Evolutionary conservation across 1,140 invertebrate species (phyloP).

Genomic region (Pararge aegeria): DNA sequence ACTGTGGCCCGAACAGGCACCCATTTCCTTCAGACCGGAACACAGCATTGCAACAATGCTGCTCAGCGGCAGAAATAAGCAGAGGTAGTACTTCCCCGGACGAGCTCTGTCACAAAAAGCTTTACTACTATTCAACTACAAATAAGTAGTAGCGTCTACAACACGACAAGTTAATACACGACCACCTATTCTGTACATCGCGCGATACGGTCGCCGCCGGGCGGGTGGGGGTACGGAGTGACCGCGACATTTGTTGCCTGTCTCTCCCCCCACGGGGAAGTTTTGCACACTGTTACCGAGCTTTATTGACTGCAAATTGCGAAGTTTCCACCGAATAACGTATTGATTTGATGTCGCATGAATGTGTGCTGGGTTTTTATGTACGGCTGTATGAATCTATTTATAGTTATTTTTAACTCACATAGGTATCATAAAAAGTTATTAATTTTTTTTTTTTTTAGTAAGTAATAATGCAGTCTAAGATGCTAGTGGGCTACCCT

Average conservation of each 20-base stretch:
- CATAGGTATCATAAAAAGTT: too few species aligned
- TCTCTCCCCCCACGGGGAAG: slow-evolving; percentile 33
- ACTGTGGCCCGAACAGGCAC: too few species aligned
- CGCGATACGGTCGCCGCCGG: slow-evolving; percentile 27
- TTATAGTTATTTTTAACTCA: not conserved
- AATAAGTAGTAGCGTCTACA: not conserved
- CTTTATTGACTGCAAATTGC: slow-evolving; percentile 43
- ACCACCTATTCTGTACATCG: slow-evolving; percentile 15
- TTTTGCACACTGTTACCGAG: slow-evolving; percentile 42
- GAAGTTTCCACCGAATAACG: slow-evolving; percentile 29
- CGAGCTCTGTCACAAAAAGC: too few species aligned
- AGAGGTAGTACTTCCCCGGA: too few species aligned
- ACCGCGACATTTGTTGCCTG: slow-evolving; percentile 69
- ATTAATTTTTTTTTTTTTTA: too few species aligned
- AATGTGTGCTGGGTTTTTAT: not conserved
- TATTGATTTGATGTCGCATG: slow-evolving; percentile 26
- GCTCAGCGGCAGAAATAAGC: too few species aligned
- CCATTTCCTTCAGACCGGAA: too few species aligned
- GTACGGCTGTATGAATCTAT: not conserved
- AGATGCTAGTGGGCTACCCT: too few species aligned
- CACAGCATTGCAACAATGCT: too few species aligned
- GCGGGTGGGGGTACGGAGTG: slow-evolving; percentile 38
- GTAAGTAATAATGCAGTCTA: too few species aligned
- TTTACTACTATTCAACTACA: too few species aligned
- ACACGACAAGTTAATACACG: not conserved